Base-by-base conservation (phyloP, 2,797 vertebrate species). In the Falco concolor region DNA sequence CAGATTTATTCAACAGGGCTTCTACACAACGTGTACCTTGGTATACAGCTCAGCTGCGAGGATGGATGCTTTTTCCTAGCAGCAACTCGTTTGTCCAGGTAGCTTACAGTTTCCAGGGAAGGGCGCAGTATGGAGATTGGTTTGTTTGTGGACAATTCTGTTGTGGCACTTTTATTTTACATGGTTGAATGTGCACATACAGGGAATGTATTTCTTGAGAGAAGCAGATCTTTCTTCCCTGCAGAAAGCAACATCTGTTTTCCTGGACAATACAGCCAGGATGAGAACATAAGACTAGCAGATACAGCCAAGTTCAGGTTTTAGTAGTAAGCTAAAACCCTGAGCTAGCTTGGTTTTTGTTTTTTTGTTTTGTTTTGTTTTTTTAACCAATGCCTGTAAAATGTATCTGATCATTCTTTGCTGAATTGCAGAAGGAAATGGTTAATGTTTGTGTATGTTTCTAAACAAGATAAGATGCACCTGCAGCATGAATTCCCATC, bases 381-480 rank as follows among this genome's bases (percentile, higher is more conserved):
- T 98, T 97, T 97, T 96, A 97, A 98, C 96, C 95, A 97, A 87
- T 13, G 96, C 97, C 98, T 98, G 96, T 97, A 97, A 88, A 95
- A 90, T 64, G 44, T 82, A 34, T 78, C 52, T 91, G 73, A 52
- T 89, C 8, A 3, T 90, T 94, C 86, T 86, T 86, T 72, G 57
- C 81, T 68, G 92, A 95, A 86, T 88, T 93, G 82, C 75, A 87
- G 90, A 96, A 96, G 95, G 97, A 96, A 94, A 82, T 72, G 63
- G 94, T 91, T 95, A 96, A 82, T 75, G 73, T 95, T 95, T 96
- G 84, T 42, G 5, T 92, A 81, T 95, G 84, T 88, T 94, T 69
- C 84, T 95, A 88, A 97, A 93, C 74, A 87, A 95, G 95, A 95
- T 95, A 97, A 96, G 90, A 93, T 92, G 96, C 97, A 98, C 97